Evolutionary conservation across 2,113 vertebrate species (phyloP).

Genomic region (Lepisosteus osseus): DNA sequence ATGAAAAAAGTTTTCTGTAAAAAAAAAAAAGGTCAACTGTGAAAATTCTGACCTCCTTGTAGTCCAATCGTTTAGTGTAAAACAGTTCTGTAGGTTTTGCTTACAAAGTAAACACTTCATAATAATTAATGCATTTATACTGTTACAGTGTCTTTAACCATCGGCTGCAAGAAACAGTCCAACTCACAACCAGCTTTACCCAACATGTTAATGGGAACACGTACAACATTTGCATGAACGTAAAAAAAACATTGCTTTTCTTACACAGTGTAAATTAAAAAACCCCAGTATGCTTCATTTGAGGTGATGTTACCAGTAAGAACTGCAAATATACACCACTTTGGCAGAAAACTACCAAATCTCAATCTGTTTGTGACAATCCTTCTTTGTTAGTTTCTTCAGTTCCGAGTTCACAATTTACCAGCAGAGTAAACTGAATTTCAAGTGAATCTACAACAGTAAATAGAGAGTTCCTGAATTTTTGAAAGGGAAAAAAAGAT

Average conservation of each 20-base stretch:
- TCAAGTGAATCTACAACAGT: background rate
- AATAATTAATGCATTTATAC: conserved; percentile 23
- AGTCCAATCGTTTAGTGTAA: conserved; percentile 24
- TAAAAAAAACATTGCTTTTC: conserved; percentile 9
- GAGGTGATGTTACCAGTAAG: background rate
- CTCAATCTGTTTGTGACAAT: background rate
- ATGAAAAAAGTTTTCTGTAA: conserved; percentile 39
- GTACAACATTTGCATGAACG: conserved; percentile 14
- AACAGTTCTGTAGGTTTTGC: conserved; percentile 17
- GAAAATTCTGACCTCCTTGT: conserved; percentile 23
- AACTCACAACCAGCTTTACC: conserved; percentile 2
- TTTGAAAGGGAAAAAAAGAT: background rate
- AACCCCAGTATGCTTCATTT: conserved; percentile 4
- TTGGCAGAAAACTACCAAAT: background rate
- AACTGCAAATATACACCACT: conserved; percentile 9
- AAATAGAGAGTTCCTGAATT: background rate
- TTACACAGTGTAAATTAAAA: conserved; percentile 1
- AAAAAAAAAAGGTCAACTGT: conserved; percentile 12
- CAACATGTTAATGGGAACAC: conserved; percentile 20
- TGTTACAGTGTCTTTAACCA: conserved; percentile 25
- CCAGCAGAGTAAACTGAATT: background rate
- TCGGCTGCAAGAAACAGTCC: conserved; percentile 11
- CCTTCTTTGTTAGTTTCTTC: background rate
- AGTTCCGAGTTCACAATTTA: background rate
- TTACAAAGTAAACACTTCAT: conserved; percentile 16